Evolutionary conservation across 2,113 vertebrate genomes (phyloP).

Genomic region (Loxodonta africana): DNA sequence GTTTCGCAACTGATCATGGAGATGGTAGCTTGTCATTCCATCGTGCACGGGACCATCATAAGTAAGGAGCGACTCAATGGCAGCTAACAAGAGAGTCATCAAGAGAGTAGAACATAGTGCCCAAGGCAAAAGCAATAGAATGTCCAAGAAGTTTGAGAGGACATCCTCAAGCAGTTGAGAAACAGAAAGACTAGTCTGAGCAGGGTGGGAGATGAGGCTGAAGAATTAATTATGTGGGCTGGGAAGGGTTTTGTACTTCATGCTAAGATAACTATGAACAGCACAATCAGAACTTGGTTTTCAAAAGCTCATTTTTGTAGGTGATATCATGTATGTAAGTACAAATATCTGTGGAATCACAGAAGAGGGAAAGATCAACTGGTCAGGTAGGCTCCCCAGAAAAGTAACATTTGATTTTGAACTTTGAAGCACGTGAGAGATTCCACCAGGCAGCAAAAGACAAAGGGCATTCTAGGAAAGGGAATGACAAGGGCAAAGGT

Average conservation of each 20-base stretch:
- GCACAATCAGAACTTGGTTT: neutral
- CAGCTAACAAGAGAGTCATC: neutral
- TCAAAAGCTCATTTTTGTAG: neutral
- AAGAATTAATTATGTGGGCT: neutral
- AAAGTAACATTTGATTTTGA: neutral
- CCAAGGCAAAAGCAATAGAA: neutral
- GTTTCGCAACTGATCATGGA: too few relatives aligned
- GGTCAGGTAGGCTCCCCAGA: neutral
- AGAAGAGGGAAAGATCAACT: neutral
- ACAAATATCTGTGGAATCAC: neutral
- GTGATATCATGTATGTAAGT: neutral
- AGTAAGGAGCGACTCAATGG: too few relatives aligned
- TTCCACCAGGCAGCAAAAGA: neutral
- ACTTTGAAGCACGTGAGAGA: neutral
- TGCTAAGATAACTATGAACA: neutral
- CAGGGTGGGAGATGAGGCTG: neutral
- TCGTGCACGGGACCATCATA: too few relatives aligned
- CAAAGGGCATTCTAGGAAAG: conserved; percentile 6
- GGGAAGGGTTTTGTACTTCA: neutral
- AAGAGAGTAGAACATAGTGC: neutral
- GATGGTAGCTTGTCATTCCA: too few relatives aligned
- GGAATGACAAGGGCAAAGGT: neutral
- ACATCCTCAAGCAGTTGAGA: neutral
- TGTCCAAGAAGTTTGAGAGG: neutral
- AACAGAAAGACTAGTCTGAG: neutral